Evolutionary conservation across 2,797 vertebrate genomes (phyloP), one percentile per base, ranked within the genome.

Genomic region (Scolopax rusticola): DNA sequence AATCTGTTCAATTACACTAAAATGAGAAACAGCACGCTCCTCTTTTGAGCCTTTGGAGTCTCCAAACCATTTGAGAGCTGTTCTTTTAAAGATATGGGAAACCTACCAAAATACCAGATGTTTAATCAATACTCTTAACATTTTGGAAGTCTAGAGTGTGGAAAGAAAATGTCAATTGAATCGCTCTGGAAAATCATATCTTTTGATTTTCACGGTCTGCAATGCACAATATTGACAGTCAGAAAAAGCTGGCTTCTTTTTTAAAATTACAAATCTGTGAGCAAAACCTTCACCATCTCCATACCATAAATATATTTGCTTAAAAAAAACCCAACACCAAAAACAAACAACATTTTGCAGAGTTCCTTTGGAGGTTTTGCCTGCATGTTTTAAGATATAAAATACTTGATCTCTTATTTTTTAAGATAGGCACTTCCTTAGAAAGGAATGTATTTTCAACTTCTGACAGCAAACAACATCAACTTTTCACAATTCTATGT

Each of bases 21-120:
- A 96, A 89, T 84, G 84, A 93, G 93, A 97, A 97, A 87, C 89
- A 90, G 75, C 64, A 91, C 15, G 2, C 57, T 87, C 61, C 75
- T 96, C 89, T 95, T 96, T 96, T 90, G 90, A 97, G 97, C 75
- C 64, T 84, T 71, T 95, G 87, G 95, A 97, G 79, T 83, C 88
- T 97, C 95, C 83, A 91, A 91, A 85, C 91, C 92, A 95, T 97
- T 96, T 97, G 90, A 95, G 96, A 95, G 93, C 89, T 64, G 33
- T 95, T 97, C 92, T 98, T 97, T 96, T 92, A 97, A 97, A 98
- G 96, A 96, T 84, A 96, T 21, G 74, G 90, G 95, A 97, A 98
- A 93, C 93, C 82, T 96, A 96, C 93, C 95, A 96, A 97, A 98
- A 97, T 93, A 96, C 93, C 96, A 97, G 97, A 95, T 97, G 96